Evolutionary conservation across 92 coral and sea anemone species (phyloP).

Genomic region (Chrysogorgia sp.): DNA sequence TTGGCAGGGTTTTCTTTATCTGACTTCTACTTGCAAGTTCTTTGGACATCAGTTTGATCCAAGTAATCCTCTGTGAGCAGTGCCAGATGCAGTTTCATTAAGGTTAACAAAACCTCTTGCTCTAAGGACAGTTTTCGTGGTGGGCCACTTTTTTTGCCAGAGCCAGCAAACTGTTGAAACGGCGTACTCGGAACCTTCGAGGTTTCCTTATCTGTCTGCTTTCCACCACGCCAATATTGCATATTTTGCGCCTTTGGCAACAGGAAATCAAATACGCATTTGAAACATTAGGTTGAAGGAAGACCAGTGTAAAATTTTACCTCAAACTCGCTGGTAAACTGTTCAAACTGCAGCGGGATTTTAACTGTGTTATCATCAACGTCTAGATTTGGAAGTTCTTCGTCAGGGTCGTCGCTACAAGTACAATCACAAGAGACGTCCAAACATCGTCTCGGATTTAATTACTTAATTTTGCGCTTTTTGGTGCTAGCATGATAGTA

Average conservation of each 20-base stretch:
- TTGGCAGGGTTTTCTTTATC: too few relatives aligned
- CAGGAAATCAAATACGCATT: constrained; percentile 48
- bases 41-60: constrained; percentile 65
- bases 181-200: constrained; percentile 3
- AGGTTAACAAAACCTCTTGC: constrained; percentile 15
- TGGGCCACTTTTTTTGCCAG: constrained; percentile 41
- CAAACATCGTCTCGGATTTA: too few relatives aligned
- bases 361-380: constrained; percentile 5
- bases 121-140: constrained; percentile 29
- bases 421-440: constrained; percentile 4
- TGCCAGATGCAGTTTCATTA: constrained; percentile 33
- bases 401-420: neutral
- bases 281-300: constrained; percentile 49
- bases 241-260: constrained; percentile 43
- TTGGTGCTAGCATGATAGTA: constrained; percentile 51
- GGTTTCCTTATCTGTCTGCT: constrained; percentile 53
- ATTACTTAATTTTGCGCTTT: neutral
- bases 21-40: constrained; percentile 66
- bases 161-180: constrained; percentile 35
- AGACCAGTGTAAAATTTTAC: constrained; percentile 46
- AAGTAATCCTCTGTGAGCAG: constrained; percentile 49
- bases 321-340: constrained; percentile 43
- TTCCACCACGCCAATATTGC: constrained; percentile 69
- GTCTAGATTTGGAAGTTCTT: neutral
- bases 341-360: constrained; percentile 47